phyloP scores from a whole-genome alignment of 2,888 invertebrate species.

The Troilus luridus region DNA sequence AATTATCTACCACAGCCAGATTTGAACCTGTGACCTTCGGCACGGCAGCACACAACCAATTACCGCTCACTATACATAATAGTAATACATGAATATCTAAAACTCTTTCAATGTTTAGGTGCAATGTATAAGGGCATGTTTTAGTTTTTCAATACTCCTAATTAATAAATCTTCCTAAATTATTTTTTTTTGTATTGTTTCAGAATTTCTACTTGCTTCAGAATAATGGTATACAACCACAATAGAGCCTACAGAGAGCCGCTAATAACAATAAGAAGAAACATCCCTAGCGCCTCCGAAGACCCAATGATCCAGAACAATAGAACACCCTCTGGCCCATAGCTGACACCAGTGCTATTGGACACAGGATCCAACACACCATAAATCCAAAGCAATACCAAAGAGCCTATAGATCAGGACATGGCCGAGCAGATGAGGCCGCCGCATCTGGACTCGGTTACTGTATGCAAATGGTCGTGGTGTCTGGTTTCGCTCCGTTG shows the following conservation, averaged over 20 bases:
- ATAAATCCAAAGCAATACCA: slow-evolving; percentile 13
- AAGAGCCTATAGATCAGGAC: not conserved
- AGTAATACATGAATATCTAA: too few relatives aligned
- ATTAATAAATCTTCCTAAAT: too few relatives aligned
- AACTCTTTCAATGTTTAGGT: too few relatives aligned
- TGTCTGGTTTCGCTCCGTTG: not conserved
- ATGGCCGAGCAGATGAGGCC: slow-evolving; percentile 16
- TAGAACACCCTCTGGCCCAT: not conserved
- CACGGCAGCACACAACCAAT: too few relatives aligned
- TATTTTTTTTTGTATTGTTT: too few relatives aligned
- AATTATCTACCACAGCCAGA: too few relatives aligned
- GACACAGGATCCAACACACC: not conserved
- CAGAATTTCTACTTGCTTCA: not conserved
- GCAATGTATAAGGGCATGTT: too few relatives aligned
- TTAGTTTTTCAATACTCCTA: too few relatives aligned
- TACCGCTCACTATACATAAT: too few relatives aligned
- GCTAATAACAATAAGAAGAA: slow-evolving; percentile 6
- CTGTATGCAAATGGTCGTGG: not conserved
- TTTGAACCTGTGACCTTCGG: too few relatives aligned
- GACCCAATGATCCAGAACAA: slow-evolving; percentile 6
- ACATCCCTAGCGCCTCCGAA: not conserved
- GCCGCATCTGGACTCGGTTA: slow-evolving; percentile 12
- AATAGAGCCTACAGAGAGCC: not conserved
- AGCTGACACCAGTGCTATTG: not conserved
- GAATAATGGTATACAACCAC: not conserved